These are phyloP conservation scores for Chaetoderma sp. DNA, from an alignment of 2,888 invertebrate genomes.

Conservation along the genomic window DNA sequence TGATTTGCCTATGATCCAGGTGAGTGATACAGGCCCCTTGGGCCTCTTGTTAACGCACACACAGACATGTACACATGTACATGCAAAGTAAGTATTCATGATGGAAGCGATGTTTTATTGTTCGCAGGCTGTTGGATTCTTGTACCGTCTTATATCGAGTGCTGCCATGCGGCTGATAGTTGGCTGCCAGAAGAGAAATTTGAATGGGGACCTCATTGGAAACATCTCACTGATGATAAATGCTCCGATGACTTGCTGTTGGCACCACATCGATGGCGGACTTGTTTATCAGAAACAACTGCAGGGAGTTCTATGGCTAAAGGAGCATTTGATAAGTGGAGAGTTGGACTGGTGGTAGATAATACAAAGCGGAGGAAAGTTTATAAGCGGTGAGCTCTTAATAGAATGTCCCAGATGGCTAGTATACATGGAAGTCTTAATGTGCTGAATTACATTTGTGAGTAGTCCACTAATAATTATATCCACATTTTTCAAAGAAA, in stretches of 20 bases:
- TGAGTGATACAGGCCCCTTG: too few relatives aligned
- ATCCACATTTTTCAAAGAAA: too few relatives aligned
- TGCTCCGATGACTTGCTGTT: constrained; percentile 32
- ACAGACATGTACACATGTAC: not conserved
- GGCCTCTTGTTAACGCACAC: too few relatives aligned
- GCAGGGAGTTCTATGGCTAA: too few relatives aligned
- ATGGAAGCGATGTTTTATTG: not conserved
- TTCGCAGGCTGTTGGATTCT: constrained; percentile 55
- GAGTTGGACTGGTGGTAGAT: constrained; percentile 48
- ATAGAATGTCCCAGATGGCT: too few relatives aligned
- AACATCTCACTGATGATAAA: not conserved
- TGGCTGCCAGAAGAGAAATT: constrained; percentile 55
- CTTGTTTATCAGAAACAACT: constrained; percentile 29
- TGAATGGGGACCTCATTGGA: constrained; percentile 46
- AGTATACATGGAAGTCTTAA: too few relatives aligned
- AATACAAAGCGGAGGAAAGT: constrained; percentile 40
- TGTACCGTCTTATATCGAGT: constrained; percentile 45
- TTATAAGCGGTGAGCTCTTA: constrained; percentile 50
- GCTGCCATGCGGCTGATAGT: constrained; percentile 37
- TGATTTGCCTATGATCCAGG: too few relatives aligned
- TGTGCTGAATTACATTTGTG: too few relatives aligned
- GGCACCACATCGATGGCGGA: constrained; percentile 52
- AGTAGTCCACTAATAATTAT: too few relatives aligned
- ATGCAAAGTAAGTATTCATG: not conserved
- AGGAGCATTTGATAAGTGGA: constrained; percentile 54